Conservation (phyloP, 1,140 invertebrate species). For the Drosophila murphyi region DNA sequence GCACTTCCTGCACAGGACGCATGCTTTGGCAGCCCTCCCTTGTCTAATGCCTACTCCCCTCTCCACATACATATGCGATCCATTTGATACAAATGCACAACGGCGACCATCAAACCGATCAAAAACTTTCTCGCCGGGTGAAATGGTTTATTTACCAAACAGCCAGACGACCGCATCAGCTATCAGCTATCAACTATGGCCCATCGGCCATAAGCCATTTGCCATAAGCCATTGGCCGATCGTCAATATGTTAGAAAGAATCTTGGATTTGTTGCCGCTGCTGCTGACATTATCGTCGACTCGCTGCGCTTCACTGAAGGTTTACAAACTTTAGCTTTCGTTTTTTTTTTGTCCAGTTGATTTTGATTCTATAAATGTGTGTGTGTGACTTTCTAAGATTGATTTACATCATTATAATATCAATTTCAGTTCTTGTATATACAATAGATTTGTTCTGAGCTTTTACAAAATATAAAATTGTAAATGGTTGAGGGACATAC, state of each 20-base stretch:
- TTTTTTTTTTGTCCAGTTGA: constrained; percentile 67
- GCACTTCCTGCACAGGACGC: constrained; percentile 43
- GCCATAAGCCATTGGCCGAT: background rate
- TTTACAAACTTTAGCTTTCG: constrained; percentile 68
- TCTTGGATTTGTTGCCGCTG: constrained; percentile 38
- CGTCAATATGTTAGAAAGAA: constrained; percentile 59
- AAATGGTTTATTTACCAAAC: constrained; percentile 46
- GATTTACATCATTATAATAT: background rate
- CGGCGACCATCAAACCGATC: constrained; percentile 6
- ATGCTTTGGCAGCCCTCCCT: background rate
- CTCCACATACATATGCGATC: background rate
- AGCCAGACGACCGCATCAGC: constrained; percentile 18
- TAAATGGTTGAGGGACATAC: too few species aligned
- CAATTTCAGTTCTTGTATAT: background rate
- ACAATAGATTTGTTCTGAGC: background rate
- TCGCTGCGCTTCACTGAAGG: constrained; percentile 31
- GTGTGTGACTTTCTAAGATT: constrained; percentile 19
- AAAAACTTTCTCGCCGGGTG: constrained; percentile 66
- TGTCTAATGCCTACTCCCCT: background rate
- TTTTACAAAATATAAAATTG: too few species aligned
- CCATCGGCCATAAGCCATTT: background rate
- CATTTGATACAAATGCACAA: background rate
- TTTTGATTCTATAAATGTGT: constrained; percentile 46
- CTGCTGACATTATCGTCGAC: background rate
- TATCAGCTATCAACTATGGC: constrained; percentile 21